phyloP scores from a whole-genome alignment of 92 coral and sea anemone genomes.

The Paragorgia papillata region DNA sequence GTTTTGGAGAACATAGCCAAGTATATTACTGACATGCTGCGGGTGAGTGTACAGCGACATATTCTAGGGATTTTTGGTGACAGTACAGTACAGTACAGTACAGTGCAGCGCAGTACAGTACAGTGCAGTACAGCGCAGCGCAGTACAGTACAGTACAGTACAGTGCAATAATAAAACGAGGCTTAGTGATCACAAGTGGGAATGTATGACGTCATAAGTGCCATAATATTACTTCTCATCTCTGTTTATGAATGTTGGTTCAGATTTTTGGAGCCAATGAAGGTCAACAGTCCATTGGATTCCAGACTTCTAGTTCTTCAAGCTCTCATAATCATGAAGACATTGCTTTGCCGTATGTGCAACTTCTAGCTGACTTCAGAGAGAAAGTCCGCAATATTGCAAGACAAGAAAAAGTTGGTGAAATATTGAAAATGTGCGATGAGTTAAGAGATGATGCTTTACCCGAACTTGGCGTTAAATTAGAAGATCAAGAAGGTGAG shows the following conservation, averaged over 20 bases:
- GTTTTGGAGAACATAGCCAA: constrained; percentile 77
- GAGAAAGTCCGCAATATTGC: constrained; percentile 87
- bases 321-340: constrained; percentile 79
- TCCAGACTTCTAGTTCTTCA: constrained; percentile 69
- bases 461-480: constrained; percentile 86
- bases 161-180: too few relatives aligned
- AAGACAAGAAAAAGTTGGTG: constrained; percentile 89
- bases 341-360: constrained; percentile 91
- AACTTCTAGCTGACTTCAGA: constrained; percentile 92
- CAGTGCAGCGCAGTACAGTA: too few relatives aligned
- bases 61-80: too few relatives aligned
- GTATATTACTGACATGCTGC: constrained; percentile 84
- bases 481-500: constrained; percentile 93
- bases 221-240: too few relatives aligned
- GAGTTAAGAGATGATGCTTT: constrained; percentile 75
- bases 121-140: too few relatives aligned
- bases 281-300: constrained; percentile 85
- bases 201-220: too few relatives aligned
- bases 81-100: too few relatives aligned
- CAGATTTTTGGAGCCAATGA: constrained; percentile 97
- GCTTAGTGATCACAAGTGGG: too few relatives aligned
- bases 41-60: constrained; percentile 47
- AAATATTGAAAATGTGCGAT: constrained; percentile 89
- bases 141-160: too few relatives aligned
- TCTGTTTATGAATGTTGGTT: background rate